Conservation (phyloP, 2,888 invertebrate genomes). For the Aporophyla lueneburgensis region DNA sequence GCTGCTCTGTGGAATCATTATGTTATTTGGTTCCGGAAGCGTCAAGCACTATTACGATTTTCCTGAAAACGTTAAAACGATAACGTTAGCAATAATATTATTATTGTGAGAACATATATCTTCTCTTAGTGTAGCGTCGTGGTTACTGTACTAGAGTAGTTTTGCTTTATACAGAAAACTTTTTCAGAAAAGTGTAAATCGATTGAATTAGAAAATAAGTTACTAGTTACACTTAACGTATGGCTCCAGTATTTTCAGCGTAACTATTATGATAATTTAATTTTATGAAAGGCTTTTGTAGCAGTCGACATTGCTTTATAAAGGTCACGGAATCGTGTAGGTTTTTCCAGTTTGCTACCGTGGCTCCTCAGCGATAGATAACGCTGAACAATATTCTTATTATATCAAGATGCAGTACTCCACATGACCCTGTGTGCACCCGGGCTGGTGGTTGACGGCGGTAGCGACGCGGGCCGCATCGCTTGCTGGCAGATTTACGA, state of each 20-base stretch:
- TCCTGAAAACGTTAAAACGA: slow-evolving; percentile 29
- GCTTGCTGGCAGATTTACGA: slow-evolving; percentile 68
- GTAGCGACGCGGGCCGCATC: slow-evolving; percentile 48
- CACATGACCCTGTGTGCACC: not conserved
- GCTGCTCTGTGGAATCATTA: slow-evolving; percentile 28
- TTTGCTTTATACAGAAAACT: not conserved
- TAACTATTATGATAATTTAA: not conserved
- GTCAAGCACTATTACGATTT: slow-evolving; percentile 22
- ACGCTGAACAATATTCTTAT: not conserved
- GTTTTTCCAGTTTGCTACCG: not conserved
- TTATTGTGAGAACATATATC: slow-evolving; percentile 6
- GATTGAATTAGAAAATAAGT: not conserved
- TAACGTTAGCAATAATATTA: slow-evolving; percentile 10
- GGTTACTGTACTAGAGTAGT: not conserved
- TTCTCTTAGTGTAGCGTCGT: not conserved
- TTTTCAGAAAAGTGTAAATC: not conserved
- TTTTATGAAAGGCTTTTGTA: not conserved
- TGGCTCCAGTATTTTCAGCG: not conserved
- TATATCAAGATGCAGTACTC: slow-evolving; percentile 8
- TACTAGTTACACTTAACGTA: not conserved
- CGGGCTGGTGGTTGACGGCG: slow-evolving; percentile 14
- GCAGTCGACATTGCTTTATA: not conserved
- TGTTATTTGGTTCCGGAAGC: slow-evolving; percentile 25
- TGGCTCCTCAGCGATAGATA: not conserved
- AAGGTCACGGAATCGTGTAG: not conserved